Conservation (phyloP, 2,797 vertebrate species). For the Siniperca obscura region DNA sequence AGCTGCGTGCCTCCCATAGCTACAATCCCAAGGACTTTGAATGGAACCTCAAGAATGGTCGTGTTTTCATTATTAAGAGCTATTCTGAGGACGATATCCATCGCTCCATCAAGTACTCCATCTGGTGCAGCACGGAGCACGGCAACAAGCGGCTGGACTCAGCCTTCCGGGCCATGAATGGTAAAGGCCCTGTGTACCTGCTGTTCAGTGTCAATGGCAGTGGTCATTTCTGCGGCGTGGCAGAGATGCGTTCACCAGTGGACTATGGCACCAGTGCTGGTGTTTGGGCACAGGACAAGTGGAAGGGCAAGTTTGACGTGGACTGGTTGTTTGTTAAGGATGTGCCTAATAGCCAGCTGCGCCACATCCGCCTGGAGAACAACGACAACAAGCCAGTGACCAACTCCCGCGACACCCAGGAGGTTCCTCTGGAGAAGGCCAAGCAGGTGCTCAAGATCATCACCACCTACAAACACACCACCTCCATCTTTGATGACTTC, state of each 20-base stretch:
- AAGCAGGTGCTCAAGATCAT: conserved; percentile 97
- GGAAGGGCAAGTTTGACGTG: conserved; percentile 98
- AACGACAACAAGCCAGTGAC: conserved; percentile 98
- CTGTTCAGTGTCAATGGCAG: conserved; percentile 97
- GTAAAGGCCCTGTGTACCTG: conserved; percentile 93
- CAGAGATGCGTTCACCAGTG: conserved; percentile 97
- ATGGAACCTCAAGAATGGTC: conserved; percentile 94
- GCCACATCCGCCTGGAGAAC: conserved; percentile 97
- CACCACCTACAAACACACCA: conserved; percentile 95
- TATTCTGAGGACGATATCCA: conserved; percentile 99
- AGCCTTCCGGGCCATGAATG: conserved; percentile 91
- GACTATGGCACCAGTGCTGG: conserved; percentile 97
- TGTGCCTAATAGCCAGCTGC: conserved; percentile 96
- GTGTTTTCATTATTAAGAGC: conserved; percentile 98
- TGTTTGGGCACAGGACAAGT: conserved; percentile 99
- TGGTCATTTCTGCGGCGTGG: conserved; percentile 96
- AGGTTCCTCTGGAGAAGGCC: conserved; percentile 97
- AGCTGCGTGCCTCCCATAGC: conserved; percentile 93
- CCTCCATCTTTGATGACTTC: conserved; percentile 99
- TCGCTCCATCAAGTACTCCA: conserved; percentile 99
- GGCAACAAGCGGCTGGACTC: conserved; percentile 97
- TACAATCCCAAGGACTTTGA: conserved; percentile 98
- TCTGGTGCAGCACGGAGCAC: conserved; percentile 99
- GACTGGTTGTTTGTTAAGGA: conserved; percentile 98
- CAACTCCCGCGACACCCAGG: conserved; percentile 97